These are phyloP conservation scores for Hyposmocoma kahamanoa DNA, from an alignment of 1,140 invertebrate species.

Conservation along the genomic window DNA sequence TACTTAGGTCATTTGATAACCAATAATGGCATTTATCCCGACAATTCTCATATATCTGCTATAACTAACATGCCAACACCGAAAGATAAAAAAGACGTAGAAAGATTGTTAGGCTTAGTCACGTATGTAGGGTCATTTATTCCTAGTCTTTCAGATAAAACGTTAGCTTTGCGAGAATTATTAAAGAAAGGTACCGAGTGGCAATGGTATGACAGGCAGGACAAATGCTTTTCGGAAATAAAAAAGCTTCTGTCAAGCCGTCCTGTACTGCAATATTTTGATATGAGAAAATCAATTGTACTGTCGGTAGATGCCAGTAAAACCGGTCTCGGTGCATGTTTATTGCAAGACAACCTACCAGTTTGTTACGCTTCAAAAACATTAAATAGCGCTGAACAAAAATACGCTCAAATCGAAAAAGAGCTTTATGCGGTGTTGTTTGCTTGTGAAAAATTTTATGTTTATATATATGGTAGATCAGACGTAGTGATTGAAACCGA, in stretches of 20 bases:
- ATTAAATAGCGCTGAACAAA: slow-evolving; percentile 33
- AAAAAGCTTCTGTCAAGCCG: not conserved
- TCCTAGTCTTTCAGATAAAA: not conserved
- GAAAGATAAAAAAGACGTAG: not conserved
- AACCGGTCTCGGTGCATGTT: slow-evolving; percentile 32
- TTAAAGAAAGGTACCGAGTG: not conserved
- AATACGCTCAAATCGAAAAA: slow-evolving; percentile 20
- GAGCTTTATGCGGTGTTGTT: slow-evolving; percentile 8
- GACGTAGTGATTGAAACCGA: not conserved
- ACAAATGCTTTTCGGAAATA: not conserved
- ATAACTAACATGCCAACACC: not conserved
- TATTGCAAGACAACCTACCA: slow-evolving; percentile 41
- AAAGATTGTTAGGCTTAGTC: not conserved
- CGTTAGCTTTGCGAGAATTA: not conserved
- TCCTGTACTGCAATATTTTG: not conserved
- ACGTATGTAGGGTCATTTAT: not conserved
- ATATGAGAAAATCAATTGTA: slow-evolving; percentile 4
- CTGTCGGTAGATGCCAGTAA: slow-evolving; percentile 40
- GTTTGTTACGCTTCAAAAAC: slow-evolving; percentile 38
- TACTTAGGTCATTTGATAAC: slow-evolving; percentile 10
- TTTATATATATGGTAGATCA: slow-evolving; percentile 4
- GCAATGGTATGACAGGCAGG: not conserved
- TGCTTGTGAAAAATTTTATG: slow-evolving; percentile 12
- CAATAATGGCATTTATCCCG: not conserved
- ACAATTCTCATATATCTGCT: not conserved